phyloP scores from a whole-genome alignment of 2,888 invertebrate species.

The Rhagium mordax region DNA sequence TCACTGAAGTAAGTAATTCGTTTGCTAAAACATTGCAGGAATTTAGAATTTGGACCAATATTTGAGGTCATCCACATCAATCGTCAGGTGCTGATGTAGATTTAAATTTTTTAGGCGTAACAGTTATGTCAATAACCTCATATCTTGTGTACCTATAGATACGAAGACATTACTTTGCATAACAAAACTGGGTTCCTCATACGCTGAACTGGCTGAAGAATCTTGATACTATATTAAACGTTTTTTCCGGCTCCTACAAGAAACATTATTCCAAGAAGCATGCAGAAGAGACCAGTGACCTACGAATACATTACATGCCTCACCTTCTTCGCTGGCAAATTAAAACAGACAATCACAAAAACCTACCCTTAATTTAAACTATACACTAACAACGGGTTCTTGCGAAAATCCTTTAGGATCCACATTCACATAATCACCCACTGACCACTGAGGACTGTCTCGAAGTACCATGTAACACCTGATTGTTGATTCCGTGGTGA shows the following conservation, averaged over 20 bases:
- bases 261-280: neutral
- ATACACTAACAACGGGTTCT: constrained; percentile 18
- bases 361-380: constrained; percentile 16
- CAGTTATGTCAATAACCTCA: neutral
- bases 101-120: neutral
- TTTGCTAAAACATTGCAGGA: no score
- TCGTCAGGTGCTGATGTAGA: neutral
- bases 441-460: constrained; percentile 14
- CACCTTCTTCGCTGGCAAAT: neutral
- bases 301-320: neutral
- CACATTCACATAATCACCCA: constrained; percentile 42
- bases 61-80: neutral
- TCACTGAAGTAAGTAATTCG: no score
- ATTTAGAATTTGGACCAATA: neutral
- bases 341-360: constrained; percentile 1
- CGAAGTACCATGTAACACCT: constrained; percentile 26
- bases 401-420: neutral
- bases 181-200: no score
- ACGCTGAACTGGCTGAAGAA: no score
- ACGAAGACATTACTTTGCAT: no score
- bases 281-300: neutral
- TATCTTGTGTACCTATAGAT: neutral
- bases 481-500: constrained; percentile 36
- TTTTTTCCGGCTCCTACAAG: neutral
- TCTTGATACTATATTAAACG: no score